Conservation (phyloP, 2,888 invertebrate species). For the Drosophila infuscata region DNA sequence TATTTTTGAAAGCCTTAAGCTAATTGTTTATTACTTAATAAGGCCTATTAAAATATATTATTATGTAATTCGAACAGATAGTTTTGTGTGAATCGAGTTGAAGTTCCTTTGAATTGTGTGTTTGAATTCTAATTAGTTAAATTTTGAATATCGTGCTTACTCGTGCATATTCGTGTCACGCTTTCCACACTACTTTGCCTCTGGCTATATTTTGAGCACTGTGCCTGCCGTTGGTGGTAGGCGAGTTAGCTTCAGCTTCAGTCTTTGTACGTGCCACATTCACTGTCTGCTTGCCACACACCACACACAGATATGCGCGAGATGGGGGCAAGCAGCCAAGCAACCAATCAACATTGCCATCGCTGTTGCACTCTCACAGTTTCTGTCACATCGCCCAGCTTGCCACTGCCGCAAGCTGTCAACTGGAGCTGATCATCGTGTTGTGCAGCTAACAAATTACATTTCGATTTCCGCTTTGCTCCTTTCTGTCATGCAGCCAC, state of each 20-base stretch:
- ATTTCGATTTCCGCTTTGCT: conserved; percentile 72
- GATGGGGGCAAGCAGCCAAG: conserved; percentile 1
- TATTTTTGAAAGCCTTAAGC: neutral
- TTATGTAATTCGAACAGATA: neutral
- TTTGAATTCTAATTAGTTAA: neutral
- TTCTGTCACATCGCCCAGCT: conserved; percentile 43
- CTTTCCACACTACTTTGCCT: conserved; percentile 5
- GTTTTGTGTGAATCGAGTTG: neutral
- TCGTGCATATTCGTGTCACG: conserved; percentile 18
- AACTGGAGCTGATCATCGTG: conserved; percentile 58
- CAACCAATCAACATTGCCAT: conserved; percentile 48
- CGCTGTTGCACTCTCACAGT: conserved; percentile 40
- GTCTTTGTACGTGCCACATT: conserved; percentile 54
- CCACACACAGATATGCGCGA: conserved; percentile 4
- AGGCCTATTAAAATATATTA: neutral
- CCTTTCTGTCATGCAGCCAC: conserved; percentile 2
- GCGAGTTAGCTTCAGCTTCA: conserved; percentile 29
- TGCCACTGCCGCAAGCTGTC: conserved; percentile 68
- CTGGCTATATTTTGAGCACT: conserved; percentile 9
- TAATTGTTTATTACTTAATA: neutral
- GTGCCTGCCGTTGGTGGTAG: conserved; percentile 8
- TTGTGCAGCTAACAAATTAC: conserved; percentile 68
- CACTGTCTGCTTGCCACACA: conserved; percentile 26
- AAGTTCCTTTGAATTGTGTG: neutral
- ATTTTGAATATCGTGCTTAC: neutral